Percentiles rank a stretch among this genome's conserved stretches.
These are phyloP conservation scores for Aptenodytes forsteri DNA, from an alignment of 2,113 vertebrate species.

Conservation along the genomic window DNA sequence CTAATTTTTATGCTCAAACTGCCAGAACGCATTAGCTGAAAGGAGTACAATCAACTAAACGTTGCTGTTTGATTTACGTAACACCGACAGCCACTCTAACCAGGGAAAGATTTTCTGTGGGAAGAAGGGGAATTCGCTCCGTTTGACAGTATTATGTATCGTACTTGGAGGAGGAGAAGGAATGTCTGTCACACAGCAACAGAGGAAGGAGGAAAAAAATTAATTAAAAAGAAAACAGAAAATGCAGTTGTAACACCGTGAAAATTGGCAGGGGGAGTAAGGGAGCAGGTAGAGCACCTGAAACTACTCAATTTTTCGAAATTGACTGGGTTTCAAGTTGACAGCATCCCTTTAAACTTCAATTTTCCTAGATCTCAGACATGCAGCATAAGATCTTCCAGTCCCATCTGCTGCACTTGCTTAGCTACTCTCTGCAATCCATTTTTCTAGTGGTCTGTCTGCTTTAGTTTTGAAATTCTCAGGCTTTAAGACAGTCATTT, in stretches of 20 bases:
- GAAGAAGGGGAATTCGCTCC: background rate
- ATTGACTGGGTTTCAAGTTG: background rate
- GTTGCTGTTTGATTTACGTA: background rate
- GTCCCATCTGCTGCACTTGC: background rate
- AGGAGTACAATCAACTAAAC: background rate
- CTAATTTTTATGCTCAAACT: background rate
- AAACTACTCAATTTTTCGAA: background rate
- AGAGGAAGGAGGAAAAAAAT: background rate
- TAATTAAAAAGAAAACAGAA: background rate
- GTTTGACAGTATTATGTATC: background rate
- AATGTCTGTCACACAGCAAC: background rate
- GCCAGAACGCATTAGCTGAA: background rate
- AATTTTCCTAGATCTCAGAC: background rate
- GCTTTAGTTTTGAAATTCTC: background rate
- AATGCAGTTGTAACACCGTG: background rate
- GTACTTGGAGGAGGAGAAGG: background rate
- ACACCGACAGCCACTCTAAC: background rate
- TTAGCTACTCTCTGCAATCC: background rate
- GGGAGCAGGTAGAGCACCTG: background rate
- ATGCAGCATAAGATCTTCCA: background rate
- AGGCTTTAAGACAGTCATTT: background rate
- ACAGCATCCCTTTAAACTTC: constrained; percentile 29
- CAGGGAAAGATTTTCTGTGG: background rate
- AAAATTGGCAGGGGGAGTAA: constrained; percentile 7
- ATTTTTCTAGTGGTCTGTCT: background rate